phyloP scores from a whole-genome alignment of 2,888 invertebrate species.

The Chrysotoxum bicinctum region DNA sequence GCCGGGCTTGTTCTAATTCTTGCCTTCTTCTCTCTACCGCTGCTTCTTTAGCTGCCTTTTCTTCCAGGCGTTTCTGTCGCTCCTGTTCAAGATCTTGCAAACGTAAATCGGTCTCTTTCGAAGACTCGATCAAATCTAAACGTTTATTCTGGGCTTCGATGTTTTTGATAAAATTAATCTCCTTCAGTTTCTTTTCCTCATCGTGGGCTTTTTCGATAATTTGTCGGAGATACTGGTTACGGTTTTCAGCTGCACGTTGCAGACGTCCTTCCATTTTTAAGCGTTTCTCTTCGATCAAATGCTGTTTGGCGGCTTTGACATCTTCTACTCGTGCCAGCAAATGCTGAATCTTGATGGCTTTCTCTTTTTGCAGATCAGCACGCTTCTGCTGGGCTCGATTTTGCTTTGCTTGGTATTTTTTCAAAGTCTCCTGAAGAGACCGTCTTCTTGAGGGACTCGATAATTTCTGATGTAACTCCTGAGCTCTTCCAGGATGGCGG shows the following conservation, averaged over 20 bases:
- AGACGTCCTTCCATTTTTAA: constrained; percentile 88
- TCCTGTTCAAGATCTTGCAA: constrained; percentile 93
- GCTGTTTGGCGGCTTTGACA: constrained; percentile 91
- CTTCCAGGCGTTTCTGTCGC: constrained; percentile 88
- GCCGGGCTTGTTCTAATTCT: constrained; percentile 92
- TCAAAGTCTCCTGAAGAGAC: constrained; percentile 91
- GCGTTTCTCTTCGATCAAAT: constrained; percentile 91
- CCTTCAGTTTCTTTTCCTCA: constrained; percentile 97
- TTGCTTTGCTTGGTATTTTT: constrained; percentile 93
- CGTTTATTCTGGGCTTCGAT: constrained; percentile 96
- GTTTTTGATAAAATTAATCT: constrained; percentile 98
- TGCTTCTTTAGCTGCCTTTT: constrained; percentile 97
- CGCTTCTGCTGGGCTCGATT: constrained; percentile 94
- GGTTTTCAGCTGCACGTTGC: constrained; percentile 94
- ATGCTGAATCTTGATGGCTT: constrained; percentile 92
- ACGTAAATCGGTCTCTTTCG: constrained; percentile 88
- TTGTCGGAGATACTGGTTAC: constrained; percentile 89
- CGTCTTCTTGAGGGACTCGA: constrained; percentile 94
- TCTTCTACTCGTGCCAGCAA: constrained; percentile 93
- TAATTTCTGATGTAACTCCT: constrained; percentile 95
- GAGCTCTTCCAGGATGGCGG: constrained; percentile 94
- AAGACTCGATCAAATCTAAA: constrained; percentile 93
- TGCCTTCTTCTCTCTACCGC: constrained; percentile 95
- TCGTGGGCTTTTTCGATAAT: constrained; percentile 98
- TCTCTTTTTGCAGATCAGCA: constrained; percentile 90